A percentile compares a stretch with the other conserved stretches of the same genome.
Evolutionary conservation across 1,140 invertebrate genomes (phyloP).

Genomic region (Whitmania pigra): DNA sequence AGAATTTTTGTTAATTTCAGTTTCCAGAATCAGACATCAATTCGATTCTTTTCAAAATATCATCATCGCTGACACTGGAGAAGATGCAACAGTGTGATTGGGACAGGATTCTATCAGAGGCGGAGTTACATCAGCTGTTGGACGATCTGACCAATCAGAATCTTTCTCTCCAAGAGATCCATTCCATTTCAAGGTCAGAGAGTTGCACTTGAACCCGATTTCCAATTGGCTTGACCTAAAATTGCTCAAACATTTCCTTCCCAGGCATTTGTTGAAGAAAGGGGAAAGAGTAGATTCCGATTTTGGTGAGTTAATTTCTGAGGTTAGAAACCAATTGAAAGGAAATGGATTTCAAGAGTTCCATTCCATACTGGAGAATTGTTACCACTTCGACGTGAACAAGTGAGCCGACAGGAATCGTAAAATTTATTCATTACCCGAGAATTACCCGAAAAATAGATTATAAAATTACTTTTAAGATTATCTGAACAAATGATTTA

Average conservation of each 20-base stretch:
- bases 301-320: neutral
- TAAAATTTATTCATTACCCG: too few species aligned
- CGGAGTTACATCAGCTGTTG: constrained; percentile 9
- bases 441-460: too few species aligned
- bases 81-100: neutral
- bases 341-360: constrained; percentile 15
- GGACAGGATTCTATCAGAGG: neutral
- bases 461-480: too few species aligned
- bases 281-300: neutral
- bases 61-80: neutral
- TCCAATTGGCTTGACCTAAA: too few species aligned
- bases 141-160: neutral
- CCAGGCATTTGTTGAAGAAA: too few species aligned
- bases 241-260: too few species aligned
- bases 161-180: constrained; percentile 8
- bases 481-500: too few species aligned
- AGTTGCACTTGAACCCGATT: too few species aligned
- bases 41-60: neutral
- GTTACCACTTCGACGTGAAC: neutral
- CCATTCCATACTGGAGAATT: neutral
- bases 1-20: constrained; percentile 6
- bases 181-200: neutral
- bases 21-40: constrained; percentile 15
- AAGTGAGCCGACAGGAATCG: neutral
- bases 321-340: constrained; percentile 1